phyloP scores from a whole-genome alignment of 2,113 vertebrate genomes.

The Kryptolebias marmoratus region DNA sequence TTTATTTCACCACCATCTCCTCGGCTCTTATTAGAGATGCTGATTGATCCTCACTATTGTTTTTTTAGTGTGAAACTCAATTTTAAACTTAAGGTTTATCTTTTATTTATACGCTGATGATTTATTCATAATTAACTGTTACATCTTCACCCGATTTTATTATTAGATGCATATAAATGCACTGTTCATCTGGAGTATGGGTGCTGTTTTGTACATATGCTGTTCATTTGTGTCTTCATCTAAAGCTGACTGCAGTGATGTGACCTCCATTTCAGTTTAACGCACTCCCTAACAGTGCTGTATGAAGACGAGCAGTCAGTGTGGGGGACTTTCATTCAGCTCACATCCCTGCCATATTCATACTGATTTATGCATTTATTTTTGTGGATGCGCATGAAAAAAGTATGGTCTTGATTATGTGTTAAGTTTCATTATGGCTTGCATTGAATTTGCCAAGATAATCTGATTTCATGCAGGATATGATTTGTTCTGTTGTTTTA shows the following conservation, averaged over 20 bases:
- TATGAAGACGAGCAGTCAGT: not conserved
- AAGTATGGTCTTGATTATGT: not conserved
- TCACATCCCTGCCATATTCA: not conserved
- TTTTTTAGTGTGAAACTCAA: slow-evolving; percentile 19
- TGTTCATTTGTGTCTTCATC: not conserved
- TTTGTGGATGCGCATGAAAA: too few relatives aligned
- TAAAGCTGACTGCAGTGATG: not conserved
- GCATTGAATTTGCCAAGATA: too few relatives aligned
- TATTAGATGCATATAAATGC: not conserved
- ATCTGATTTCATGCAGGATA: too few relatives aligned
- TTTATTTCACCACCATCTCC: not conserved
- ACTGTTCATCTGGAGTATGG: not conserved
- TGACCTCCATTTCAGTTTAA: not conserved
- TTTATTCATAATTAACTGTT: slow-evolving; percentile 15
- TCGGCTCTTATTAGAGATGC: slow-evolving; percentile 13
- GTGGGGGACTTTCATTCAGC: not conserved
- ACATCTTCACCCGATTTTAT: slow-evolving; percentile 3
- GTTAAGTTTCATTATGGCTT: not conserved
- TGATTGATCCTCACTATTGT: slow-evolving; percentile 19
- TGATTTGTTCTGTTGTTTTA: too few relatives aligned
- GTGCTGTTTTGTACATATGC: not conserved
- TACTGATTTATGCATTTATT: not conserved
- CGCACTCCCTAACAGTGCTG: not conserved
- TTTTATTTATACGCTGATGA: slow-evolving; percentile 1
- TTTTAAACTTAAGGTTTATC: slow-evolving; percentile 4